Evolutionary conservation across 2,888 invertebrate genomes (phyloP), one percentile per base, ranked within the genome.

Genomic region (Drosophila paranaensis): DNA sequence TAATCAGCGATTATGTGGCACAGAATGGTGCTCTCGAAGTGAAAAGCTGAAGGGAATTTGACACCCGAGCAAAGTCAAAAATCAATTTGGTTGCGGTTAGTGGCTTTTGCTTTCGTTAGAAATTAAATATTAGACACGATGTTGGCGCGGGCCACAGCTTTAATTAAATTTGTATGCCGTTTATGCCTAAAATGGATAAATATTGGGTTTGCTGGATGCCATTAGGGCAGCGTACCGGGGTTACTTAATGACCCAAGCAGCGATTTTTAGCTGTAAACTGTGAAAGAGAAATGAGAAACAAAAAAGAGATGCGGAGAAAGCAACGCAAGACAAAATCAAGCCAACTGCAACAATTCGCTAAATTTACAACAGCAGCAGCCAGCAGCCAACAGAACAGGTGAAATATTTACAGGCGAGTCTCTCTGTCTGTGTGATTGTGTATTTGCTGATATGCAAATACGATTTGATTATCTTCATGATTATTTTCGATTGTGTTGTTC

Each of bases 221-320:
- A 60, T 57, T 48, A 51, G 42, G 69, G 61, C 30, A 55, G 51
- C 50, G 72, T 56, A 71, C 67, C 65, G 66, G 82, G 82, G 86
- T 82, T 87, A 88, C 77, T 87, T 87, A 87, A 87, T 89, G 86
- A 89, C 86, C 89, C 86, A 70, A 69, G 74, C 73, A 71, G n/a
- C 39, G 64, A 71, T 53, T 71, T 74, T 77, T 83, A 86, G 76
- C 76, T 74, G 71, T 68, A 78, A 84, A 81, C 84, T 89, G 84
- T 81, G 88, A 87, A 85, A 89, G 84, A 83, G 88, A 88, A 82
- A 88, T 87, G 74, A 6, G 33, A 13, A 43, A 20, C 27, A 27
- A 13, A 46, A 75, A 71, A 82, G 81, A 84, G 81, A 83, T 81
- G 84, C 69, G 89, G 84, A 89, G 84, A 85, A 85, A 85, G 84